A percentile compares a stretch with the other conserved stretches of the same genome.
phyloP scores from a whole-genome alignment of 2,888 invertebrate species.

The Pollenia amentaria region DNA sequence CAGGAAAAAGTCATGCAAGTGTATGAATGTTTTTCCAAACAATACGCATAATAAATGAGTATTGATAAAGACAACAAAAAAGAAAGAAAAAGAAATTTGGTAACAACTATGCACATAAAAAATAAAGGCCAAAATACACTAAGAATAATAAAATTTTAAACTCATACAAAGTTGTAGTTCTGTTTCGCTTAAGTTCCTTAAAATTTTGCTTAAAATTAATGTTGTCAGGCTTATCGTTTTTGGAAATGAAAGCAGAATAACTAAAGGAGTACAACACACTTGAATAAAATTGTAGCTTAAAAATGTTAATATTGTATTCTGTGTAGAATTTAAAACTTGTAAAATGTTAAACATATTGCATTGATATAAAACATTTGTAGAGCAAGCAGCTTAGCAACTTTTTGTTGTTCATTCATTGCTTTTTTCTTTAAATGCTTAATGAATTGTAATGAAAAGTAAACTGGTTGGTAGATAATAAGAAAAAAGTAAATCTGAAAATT shows the following conservation, averaged over 20 bases:
- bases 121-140: background rate
- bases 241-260: constrained; percentile 22
- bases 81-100: constrained; percentile 15
- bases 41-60: constrained; percentile 73
- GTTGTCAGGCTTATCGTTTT: constrained; percentile 67
- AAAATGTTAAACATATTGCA: constrained; percentile 58
- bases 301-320: constrained; percentile 13
- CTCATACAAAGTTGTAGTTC: constrained; percentile 38
- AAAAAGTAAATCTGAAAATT: constrained; percentile 11
- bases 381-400: constrained; percentile 49
- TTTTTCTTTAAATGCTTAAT: constrained; percentile 56
- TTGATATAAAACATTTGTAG: constrained; percentile 67
- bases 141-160: constrained; percentile 7
- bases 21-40: constrained; percentile 54
- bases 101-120: constrained; percentile 6
- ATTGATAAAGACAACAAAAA: constrained; percentile 61
- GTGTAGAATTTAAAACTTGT: constrained; percentile 28
- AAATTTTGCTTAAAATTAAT: constrained; percentile 67
- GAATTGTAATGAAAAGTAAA: constrained; percentile 62
- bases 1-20: constrained; percentile 49
- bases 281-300: constrained; percentile 45
- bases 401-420: background rate
- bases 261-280: background rate
- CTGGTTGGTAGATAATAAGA: constrained; percentile 20
- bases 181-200: constrained; percentile 22